Percentiles rank a stretch among this genome's conserved stretches.
phyloP scores from a whole-genome alignment of 2,888 invertebrate species.

The Macrophya annulata region DNA sequence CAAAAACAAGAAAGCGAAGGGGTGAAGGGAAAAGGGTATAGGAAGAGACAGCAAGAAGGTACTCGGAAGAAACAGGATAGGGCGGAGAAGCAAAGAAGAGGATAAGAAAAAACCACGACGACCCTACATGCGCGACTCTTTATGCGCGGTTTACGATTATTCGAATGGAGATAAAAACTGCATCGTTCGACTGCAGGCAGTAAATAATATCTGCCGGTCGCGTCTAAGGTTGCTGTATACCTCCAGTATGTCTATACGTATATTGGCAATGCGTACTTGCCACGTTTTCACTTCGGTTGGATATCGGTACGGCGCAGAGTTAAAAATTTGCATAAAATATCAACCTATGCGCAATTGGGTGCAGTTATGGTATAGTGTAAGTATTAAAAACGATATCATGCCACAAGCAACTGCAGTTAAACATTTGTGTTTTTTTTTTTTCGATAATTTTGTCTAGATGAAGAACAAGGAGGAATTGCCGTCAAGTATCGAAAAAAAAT shows the following conservation, averaged over 20 bases:
- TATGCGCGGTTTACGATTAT: conserved; percentile 54
- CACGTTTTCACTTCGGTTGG: conserved; percentile 24
- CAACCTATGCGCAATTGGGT: conserved; percentile 7
- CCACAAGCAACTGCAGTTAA: not conserved
- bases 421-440: not conserved
- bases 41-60: not conserved
- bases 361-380: conserved; percentile 7
- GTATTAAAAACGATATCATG: not conserved
- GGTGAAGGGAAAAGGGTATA: not conserved
- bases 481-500: conserved; percentile 43
- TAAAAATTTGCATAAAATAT: conserved; percentile 56
- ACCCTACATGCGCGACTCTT: conserved; percentile 54
- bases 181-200: conserved; percentile 47
- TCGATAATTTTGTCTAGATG: not conserved
- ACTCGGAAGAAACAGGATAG: conserved; percentile 23
- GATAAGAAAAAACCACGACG: conserved; percentile 35
- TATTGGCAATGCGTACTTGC: conserved; percentile 49
- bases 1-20: not conserved
- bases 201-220: conserved; percentile 57
- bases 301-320: conserved; percentile 10
- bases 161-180: conserved; percentile 55
- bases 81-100: conserved; percentile 34
- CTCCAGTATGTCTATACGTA: conserved; percentile 1
- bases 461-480: not conserved
- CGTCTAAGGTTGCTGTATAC: conserved; percentile 46